A percentile compares a stretch with the other conserved stretches of the same genome.
These are phyloP conservation scores for Ceratosolen solmsi DNA, from an alignment of 1,140 invertebrate species.

Conservation along the genomic window DNA sequence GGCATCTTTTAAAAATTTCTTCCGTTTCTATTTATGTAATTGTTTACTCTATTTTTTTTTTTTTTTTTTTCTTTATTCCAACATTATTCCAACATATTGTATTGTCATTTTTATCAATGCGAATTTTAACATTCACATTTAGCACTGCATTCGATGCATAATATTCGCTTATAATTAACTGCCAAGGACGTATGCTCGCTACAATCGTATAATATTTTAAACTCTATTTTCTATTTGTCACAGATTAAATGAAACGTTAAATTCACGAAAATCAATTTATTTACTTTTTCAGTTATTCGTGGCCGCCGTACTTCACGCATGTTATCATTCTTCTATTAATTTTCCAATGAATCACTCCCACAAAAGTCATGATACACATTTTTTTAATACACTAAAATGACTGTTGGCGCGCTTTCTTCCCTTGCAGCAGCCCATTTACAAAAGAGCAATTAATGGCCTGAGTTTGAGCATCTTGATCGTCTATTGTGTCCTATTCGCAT, in stretches of 20 bases:
- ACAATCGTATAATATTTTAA: too few relatives aligned
- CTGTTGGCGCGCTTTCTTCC: background rate
- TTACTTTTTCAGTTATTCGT: too few relatives aligned
- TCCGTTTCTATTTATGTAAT: background rate
- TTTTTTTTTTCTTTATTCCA: background rate
- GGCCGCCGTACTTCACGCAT: too few relatives aligned
- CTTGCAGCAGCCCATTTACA: background rate
- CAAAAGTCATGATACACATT: background rate
- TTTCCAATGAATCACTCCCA: too few relatives aligned
- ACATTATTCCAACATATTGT: background rate
- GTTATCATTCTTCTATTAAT: too few relatives aligned
- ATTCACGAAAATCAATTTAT: too few relatives aligned
- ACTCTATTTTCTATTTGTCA: too few relatives aligned
- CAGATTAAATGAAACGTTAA: too few relatives aligned
- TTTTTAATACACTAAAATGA: background rate
- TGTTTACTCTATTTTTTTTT: constrained; percentile 11
- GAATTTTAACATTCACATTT: background rate
- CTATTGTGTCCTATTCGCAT: background rate
- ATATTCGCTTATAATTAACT: constrained; percentile 24
- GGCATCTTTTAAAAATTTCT: background rate
- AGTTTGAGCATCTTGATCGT: background rate
- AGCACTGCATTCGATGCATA: background rate
- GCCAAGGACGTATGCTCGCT: background rate
- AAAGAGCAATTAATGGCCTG: background rate
- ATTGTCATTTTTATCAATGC: background rate